A percentile compares a stretch with the other conserved stretches of the same genome.
Conservation (phyloP, 2,113 vertebrate genomes). For the Oceanites oceanicus region DNA sequence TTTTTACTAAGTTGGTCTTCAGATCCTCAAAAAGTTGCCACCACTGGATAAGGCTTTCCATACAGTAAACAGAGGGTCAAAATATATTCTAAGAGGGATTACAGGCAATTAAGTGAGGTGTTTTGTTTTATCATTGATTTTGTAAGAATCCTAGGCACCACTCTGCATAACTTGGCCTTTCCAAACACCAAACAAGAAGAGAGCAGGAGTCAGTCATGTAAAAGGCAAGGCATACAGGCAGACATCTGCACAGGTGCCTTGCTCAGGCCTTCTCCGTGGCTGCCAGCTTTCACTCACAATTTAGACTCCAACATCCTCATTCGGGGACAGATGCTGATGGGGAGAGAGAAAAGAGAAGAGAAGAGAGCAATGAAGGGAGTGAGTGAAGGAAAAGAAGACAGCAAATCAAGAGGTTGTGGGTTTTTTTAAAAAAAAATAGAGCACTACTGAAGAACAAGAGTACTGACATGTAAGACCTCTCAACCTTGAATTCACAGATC, state of each 20-base stretch:
- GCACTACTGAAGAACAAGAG: neutral
- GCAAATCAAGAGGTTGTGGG: neutral
- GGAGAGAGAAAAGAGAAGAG: neutral
- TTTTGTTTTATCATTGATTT: neutral
- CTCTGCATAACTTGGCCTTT: neutral
- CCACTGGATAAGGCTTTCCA: neutral
- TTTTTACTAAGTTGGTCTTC: neutral
- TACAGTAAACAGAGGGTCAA: neutral
- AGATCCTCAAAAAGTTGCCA: neutral
- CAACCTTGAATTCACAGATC: neutral
- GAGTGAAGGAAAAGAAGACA: neutral
- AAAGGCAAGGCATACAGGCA: neutral
- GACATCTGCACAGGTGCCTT: neutral
- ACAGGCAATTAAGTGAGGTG: neutral
- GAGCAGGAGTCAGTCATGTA: neutral
- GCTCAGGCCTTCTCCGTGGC: neutral
- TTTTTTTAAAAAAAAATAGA: neutral
- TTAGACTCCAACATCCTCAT: neutral
- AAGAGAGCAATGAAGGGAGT: neutral
- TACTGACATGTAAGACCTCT: neutral
- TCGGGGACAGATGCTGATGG: neutral
- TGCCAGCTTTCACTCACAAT: neutral
- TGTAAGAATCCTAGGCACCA: neutral
- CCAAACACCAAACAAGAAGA: neutral
- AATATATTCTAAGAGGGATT: neutral